Evolutionary conservation across 1,140 invertebrate genomes (phyloP).

Genomic region (Drosophila parvula): DNA sequence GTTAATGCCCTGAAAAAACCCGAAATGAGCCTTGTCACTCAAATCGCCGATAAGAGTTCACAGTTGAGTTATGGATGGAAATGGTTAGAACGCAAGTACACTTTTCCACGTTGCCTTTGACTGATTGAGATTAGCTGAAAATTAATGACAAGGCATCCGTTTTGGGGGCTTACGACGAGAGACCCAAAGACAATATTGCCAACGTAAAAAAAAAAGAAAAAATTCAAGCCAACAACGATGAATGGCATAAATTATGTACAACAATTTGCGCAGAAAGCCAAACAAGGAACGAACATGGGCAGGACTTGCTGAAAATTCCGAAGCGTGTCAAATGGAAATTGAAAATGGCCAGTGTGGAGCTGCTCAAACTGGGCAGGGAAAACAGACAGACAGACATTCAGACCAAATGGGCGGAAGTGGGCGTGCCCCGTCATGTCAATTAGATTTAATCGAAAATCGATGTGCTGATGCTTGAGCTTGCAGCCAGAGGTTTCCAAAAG

Average conservation of each 20-base stretch:
- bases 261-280: slow-evolving; percentile 32
- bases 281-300: slow-evolving; percentile 14
- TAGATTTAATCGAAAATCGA: slow-evolving; percentile 71
- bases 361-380: slow-evolving; percentile 17
- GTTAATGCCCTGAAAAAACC: slow-evolving; percentile 17
- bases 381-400: slow-evolving; percentile 19
- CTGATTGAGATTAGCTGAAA: slow-evolving; percentile 68
- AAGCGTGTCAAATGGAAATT: slow-evolving; percentile 53
- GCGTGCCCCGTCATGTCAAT: slow-evolving; percentile 52
- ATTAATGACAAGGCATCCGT: slow-evolving; percentile 60
- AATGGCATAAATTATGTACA: slow-evolving; percentile 50
- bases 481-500: slow-evolving; percentile 48
- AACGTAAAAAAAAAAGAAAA: slow-evolving; percentile 8
- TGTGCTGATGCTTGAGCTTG: slow-evolving; percentile 24
- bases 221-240: slow-evolving; percentile 32
- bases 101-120: slow-evolving; percentile 35
- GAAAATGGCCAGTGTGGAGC: slow-evolving; percentile 37
- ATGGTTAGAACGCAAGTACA: slow-evolving; percentile 5
- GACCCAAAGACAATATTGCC: slow-evolving; percentile 28
- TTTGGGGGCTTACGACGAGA: slow-evolving; percentile 32
- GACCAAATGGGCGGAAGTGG: slow-evolving; percentile 13
- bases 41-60: slow-evolving; percentile 45
- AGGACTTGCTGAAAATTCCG: slow-evolving; percentile 37
- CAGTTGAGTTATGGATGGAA: slow-evolving; percentile 37
- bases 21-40: slow-evolving; percentile 49